phyloP scores from a whole-genome alignment of 2,113 vertebrate species.

The Ictalurus punctatus region DNA sequence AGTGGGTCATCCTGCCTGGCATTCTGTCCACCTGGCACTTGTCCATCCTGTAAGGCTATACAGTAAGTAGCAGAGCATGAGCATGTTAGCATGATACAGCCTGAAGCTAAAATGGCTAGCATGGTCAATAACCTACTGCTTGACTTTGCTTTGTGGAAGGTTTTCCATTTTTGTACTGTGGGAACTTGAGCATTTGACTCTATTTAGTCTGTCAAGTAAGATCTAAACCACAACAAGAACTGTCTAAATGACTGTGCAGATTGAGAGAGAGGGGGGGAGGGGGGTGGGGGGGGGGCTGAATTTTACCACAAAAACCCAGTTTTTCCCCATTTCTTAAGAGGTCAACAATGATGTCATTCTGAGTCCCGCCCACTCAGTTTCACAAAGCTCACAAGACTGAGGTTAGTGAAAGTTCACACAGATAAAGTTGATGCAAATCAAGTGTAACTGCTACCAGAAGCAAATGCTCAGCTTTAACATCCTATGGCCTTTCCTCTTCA shows the following conservation, averaged over 20 bases:
- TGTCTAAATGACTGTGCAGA: background rate
- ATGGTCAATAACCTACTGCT: background rate
- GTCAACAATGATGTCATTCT: background rate
- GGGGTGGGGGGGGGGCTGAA: background rate
- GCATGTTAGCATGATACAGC: background rate
- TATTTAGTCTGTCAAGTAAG: background rate
- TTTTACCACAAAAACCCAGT: background rate
- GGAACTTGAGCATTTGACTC: background rate
- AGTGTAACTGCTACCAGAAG: background rate
- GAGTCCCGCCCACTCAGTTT: background rate
- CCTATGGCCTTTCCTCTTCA: background rate
- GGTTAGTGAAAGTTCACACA: background rate
- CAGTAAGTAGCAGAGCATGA: constrained; percentile 30
- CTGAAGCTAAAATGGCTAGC: background rate
- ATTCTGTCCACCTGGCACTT: constrained; percentile 53
- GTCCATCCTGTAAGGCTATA: constrained; percentile 64
- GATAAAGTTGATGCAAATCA: background rate
- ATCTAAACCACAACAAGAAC: background rate
- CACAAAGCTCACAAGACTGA: background rate
- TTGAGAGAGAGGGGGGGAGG: too few species aligned
- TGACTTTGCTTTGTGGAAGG: background rate
- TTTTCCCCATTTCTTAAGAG: background rate
- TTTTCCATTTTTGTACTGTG: background rate
- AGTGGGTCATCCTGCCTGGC: constrained; percentile 26
- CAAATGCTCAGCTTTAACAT: background rate